Evolutionary conservation across 2,797 vertebrate species (phyloP).

Genomic region (Clarias pachynema): DNA sequence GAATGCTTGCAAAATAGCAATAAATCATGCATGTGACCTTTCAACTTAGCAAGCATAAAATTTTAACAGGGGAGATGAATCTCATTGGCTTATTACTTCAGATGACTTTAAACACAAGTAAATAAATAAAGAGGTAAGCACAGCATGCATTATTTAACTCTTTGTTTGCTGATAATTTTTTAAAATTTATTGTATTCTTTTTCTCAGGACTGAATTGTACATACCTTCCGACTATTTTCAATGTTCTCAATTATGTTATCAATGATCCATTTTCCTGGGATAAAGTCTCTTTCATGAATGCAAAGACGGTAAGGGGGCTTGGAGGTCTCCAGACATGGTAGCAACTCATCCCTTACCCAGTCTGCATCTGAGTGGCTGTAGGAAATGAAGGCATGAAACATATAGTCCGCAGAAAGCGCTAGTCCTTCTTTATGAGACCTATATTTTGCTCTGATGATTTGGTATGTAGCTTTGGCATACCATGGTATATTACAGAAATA

Average conservation of each 20-base stretch:
- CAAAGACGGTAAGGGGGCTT: slow-evolving; percentile 79
- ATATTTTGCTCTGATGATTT: slow-evolving; percentile 79
- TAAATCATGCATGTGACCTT: slow-evolving; percentile 1
- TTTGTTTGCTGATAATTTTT: not conserved
- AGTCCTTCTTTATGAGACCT: slow-evolving; percentile 66
- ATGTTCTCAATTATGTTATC: slow-evolving; percentile 92
- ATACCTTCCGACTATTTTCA: slow-evolving; percentile 83
- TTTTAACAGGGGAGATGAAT: not conserved
- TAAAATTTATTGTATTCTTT: not conserved
- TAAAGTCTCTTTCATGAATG: slow-evolving; percentile 87
- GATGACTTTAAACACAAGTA: not conserved
- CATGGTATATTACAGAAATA: slow-evolving; percentile 79
- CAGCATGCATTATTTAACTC: not conserved
- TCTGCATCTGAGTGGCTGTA: slow-evolving; percentile 83
- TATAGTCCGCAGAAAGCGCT: slow-evolving; percentile 43
- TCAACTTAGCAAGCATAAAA: not conserved
- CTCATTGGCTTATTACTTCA: not conserved
- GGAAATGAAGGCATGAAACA: slow-evolving; percentile 86
- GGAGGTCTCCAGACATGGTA: slow-evolving; percentile 75
- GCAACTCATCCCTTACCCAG: slow-evolving; percentile 81
- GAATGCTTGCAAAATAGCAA: slow-evolving; percentile 15
- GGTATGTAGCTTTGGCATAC: slow-evolving; percentile 82
- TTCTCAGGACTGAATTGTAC: not conserved
- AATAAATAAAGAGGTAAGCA: not conserved
- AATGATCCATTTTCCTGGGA: slow-evolving; percentile 86